phyloP scores from a whole-genome alignment of 2,113 vertebrate genomes.

The Choloepus hoffmanni region DNA sequence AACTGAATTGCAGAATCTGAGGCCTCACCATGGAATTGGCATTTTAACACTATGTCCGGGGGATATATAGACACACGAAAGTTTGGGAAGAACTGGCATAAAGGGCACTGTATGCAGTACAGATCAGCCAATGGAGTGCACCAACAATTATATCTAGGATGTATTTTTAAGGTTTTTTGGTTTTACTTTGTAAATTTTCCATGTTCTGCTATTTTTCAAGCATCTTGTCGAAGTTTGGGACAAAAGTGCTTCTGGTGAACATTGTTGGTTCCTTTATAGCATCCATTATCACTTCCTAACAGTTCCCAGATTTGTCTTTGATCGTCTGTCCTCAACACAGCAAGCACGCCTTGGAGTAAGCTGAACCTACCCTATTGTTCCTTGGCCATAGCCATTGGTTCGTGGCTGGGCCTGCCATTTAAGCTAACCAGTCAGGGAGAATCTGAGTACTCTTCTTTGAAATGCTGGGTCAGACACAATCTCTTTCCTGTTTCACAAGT shows the following conservation, averaged over 20 bases:
- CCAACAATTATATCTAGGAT: background rate
- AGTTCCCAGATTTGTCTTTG: background rate
- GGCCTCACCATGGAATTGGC: background rate
- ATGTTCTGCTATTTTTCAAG: background rate
- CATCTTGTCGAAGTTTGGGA: background rate
- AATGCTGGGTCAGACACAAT: background rate
- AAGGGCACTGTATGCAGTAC: fast-evolving
- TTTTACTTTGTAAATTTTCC: background rate
- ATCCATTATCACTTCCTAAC: background rate
- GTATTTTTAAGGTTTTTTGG: background rate
- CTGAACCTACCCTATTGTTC: too few species aligned
- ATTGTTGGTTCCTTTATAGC: background rate
- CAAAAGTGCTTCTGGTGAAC: background rate
- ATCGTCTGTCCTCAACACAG: background rate
- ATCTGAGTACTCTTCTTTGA: background rate
- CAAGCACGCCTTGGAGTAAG: background rate
- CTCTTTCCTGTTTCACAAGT: background rate
- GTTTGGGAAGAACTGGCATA: background rate
- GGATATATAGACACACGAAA: fast-evolving
- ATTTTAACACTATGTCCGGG: background rate
- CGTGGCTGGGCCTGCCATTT: background rate
- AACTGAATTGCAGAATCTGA: background rate
- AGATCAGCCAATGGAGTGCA: background rate
- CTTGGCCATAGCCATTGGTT: background rate
- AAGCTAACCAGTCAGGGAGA: background rate